These are phyloP conservation scores for Saimiri boliviensis DNA, from an alignment of 2,113 vertebrate genomes.

Conservation along the genomic window DNA sequence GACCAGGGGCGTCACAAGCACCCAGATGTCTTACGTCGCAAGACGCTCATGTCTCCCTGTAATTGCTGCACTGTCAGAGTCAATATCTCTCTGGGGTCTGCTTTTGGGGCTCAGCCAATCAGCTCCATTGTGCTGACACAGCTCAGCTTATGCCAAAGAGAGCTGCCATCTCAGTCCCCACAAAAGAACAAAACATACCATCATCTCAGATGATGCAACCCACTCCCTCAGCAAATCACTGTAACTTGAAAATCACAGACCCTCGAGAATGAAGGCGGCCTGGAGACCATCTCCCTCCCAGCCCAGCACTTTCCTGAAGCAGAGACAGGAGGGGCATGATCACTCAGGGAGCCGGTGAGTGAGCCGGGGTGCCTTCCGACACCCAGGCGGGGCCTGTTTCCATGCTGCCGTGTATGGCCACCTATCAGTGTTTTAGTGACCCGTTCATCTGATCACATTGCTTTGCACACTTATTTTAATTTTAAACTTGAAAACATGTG, in stretches of 20 bases:
- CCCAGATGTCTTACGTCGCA: slow-evolving; percentile 37
- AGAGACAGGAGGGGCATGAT: neutral
- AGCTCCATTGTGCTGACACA: neutral
- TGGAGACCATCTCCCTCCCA: neutral
- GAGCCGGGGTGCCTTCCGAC: neutral
- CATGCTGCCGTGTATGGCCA: too few relatives aligned
- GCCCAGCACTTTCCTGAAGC: neutral
- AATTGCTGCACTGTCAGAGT: slow-evolving; percentile 74
- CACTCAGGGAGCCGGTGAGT: neutral
- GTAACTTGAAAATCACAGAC: slow-evolving; percentile 56
- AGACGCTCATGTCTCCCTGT: slow-evolving; percentile 22
- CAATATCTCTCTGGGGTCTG: slow-evolving; percentile 58
- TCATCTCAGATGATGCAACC: slow-evolving; percentile 39
- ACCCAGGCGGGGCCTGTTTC: neutral
- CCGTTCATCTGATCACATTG: neutral
- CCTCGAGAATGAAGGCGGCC: neutral
- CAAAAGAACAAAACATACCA: slow-evolving; percentile 59
- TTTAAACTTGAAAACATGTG: neutral
- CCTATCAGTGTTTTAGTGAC: neutral
- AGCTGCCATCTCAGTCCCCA: neutral
- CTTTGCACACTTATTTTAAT: neutral
- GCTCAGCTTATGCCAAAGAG: slow-evolving; percentile 50
- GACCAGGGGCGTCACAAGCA: neutral
- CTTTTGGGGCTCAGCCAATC: slow-evolving; percentile 45
- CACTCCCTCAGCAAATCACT: neutral